Evolutionary conservation across 2,888 invertebrate species (phyloP).

Genomic region (Lasioglossum marginatum): DNA sequence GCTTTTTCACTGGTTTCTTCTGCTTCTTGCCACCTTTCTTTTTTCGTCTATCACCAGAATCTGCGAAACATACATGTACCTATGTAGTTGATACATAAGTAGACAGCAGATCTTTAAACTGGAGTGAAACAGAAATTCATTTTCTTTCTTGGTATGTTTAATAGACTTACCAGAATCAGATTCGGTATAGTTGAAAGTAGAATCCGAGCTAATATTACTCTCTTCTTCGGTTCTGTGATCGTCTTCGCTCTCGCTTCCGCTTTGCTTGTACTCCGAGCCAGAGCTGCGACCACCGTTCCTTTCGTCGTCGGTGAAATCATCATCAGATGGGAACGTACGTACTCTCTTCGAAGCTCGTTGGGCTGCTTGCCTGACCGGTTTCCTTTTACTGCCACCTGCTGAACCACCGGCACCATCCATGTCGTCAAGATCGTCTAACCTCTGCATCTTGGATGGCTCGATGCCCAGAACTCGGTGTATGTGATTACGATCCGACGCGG

Average conservation of each 20-base stretch:
- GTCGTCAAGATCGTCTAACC: slow-evolving; percentile 85
- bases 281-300: slow-evolving; percentile 82
- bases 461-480: slow-evolving; percentile 91
- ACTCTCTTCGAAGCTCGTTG: slow-evolving; percentile 86
- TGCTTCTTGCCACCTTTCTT: slow-evolving; percentile 87
- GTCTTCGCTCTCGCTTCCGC: slow-evolving; percentile 83
- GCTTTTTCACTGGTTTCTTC: slow-evolving; percentile 86
- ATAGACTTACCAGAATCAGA: slow-evolving; percentile 89
- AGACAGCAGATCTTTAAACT: no score
- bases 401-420: slow-evolving; percentile 83
- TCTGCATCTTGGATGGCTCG: slow-evolving; percentile 84
- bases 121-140: no score
- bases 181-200: slow-evolving; percentile 93
- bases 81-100: no score
- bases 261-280: slow-evolving; percentile 87
- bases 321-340: slow-evolving; percentile 85
- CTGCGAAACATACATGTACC: slow-evolving; percentile 81
- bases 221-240: slow-evolving; percentile 83
- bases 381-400: slow-evolving; percentile 86
- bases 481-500: slow-evolving; percentile 95
- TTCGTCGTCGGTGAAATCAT: slow-evolving; percentile 87
- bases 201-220: slow-evolving; percentile 92
- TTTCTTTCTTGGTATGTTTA: no score
- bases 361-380: slow-evolving; percentile 87
- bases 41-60: slow-evolving; percentile 92